Percentiles rank a stretch among this genome's conserved stretches.
phyloP scores from a whole-genome alignment of 2,888 invertebrate genomes.

The Caenorhabditis plicata region DNA sequence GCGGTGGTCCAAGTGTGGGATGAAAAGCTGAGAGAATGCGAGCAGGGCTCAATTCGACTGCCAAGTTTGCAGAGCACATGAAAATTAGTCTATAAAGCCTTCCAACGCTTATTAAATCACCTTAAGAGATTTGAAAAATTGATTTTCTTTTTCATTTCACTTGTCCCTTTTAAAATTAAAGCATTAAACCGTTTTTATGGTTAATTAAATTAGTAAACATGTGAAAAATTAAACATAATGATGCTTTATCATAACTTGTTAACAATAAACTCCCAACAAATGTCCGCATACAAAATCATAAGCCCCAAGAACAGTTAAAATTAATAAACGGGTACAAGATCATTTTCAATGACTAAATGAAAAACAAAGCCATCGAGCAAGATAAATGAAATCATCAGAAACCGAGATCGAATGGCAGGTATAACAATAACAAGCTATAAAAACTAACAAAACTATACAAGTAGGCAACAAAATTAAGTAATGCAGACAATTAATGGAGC shows the following conservation, averaged over 20 bases:
- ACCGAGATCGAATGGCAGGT: slow-evolving; percentile 29
- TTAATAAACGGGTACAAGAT: slow-evolving; percentile 20
- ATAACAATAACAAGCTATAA: slow-evolving; percentile 36
- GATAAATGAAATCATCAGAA: slow-evolving; percentile 22
- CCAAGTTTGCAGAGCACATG: too few species aligned
- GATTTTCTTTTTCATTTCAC: too few species aligned
- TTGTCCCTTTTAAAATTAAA: too few species aligned
- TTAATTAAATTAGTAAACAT: too few species aligned
- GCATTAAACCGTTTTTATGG: too few species aligned
- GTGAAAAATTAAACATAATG: slow-evolving; percentile 20
- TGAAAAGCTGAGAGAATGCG: too few species aligned
- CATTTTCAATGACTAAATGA: slow-evolving; percentile 20
- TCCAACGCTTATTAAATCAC: too few species aligned
- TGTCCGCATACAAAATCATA: slow-evolving; percentile 23
- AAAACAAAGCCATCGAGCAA: slow-evolving; percentile 25
- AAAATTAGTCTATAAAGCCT: too few species aligned
- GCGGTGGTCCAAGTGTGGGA: too few species aligned
- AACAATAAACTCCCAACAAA: slow-evolving; percentile 35
- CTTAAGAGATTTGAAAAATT: too few species aligned
- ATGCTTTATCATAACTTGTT: slow-evolving; percentile 41
- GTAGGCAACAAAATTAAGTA: slow-evolving; percentile 23
- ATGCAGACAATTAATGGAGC: slow-evolving; percentile 19
- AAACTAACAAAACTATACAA: slow-evolving; percentile 12
- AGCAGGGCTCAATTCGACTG: too few species aligned
- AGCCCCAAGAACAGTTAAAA: too few species aligned